Evolutionary conservation across 1,140 invertebrate genomes (phyloP), one percentile per base, ranked within the genome.

Genomic region (Babylonia areolata): DNA sequence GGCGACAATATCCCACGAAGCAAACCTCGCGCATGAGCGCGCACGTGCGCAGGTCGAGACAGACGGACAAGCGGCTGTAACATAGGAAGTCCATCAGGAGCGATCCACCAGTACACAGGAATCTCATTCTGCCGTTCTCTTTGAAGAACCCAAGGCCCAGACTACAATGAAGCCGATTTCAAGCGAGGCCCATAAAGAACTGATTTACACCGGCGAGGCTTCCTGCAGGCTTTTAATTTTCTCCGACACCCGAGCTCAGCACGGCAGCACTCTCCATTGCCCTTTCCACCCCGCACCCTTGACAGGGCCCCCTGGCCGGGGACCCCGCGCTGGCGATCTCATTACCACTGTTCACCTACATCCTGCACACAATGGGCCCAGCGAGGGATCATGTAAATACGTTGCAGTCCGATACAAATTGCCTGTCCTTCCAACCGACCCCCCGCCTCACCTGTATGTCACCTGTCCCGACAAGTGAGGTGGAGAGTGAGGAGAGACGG

Each of bases 391-490:
- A 84, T 71, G 81, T 84, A 84, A 84, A 71, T 84, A 73, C 81
- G 40, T 37, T 71, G 81, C 81, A 71, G 81, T 51, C 81, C 37
- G 81, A 46, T 84, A 84, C 81, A 84, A 84, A 84, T 79, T 79
- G 46, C 78, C 78, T 80, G 78, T 80, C 78, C 78, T 40, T 35
- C 46, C n/a, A 3, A 3, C n/a, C n/a, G 28, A 17, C 33, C 20
- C n/a, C 69, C 69, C 33, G 5, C n/a, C n/a, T 37, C 33, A 3
- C n/a, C n/a, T 35, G 3, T 5, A 3, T 11, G 3, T 35, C 31
- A 33, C n/a, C 6, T 20, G 2, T 37, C 69, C 69, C 33, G 17
- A 11, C 5, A 46, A 15, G 42, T 5, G 42, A 46, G 17, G 23
- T 64, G 58, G 58, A 64, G 58, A 15, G 42, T 46, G 42, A 15